Evolutionary conservation across 2,113 vertebrate species (phyloP), one percentile per base, ranked within the genome.

Genomic region (Lycaon pictus): DNA sequence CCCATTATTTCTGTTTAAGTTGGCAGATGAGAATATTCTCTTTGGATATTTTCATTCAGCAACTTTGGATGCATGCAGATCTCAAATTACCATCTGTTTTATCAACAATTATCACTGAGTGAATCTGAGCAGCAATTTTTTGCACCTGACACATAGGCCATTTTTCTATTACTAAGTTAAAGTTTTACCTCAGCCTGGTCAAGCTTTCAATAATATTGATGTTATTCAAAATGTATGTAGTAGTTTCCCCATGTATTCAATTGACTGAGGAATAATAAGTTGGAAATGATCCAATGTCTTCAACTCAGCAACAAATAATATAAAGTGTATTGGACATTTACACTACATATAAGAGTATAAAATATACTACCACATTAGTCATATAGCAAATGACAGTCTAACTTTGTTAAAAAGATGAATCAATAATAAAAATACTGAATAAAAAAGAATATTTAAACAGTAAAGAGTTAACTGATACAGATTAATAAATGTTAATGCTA

Each of bases 1-100:
- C n/a, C 35, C n/a, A 60, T 48, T 88, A 69, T 82, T 96, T 89
- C 53, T 86, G 55, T 95, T 93, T 94, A 95, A 94, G 43, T 71
- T 92, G 74, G 43, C 48, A 37, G 60, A 86, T 92, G 22, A 87
- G 48, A 90, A 95, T 79, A 72, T 79, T 93, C 79, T 71, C 53
- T 92, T 93, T 82, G 79, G 63, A 85, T 92, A 29, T 67, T 89
- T 96, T 95, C 32, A 81, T 92, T 92, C 25, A 81, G 56, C 51
- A 92, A 86, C 53, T 82, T 85, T 77, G 80, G 58, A 87, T 55
- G 27, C 32, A 27, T 82, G 22, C 60, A 85, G 7, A 82, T 77
- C 65, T 95, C 58, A 94, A 63, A 82, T 87, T 86, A 19, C 32
- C 63, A 92, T 86, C 72, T 95, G 17, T 85, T 95, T 95, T 58